Evolutionary conservation across 2,113 vertebrate species (phyloP).

Genomic region (Oceanodroma tethys): DNA sequence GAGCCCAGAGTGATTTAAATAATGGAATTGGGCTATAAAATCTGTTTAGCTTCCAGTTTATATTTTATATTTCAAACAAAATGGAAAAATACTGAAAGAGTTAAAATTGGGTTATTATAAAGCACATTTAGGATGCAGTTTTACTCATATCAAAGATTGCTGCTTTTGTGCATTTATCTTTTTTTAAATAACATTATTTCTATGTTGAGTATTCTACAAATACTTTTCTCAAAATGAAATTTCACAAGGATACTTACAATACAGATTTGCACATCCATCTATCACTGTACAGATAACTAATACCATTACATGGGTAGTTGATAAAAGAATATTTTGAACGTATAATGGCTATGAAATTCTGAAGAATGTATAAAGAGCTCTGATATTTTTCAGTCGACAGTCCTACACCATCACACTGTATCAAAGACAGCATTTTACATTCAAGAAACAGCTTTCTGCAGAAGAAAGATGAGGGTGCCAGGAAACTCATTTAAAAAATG

Average conservation of each 20-base stretch:
- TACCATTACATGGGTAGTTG: neutral
- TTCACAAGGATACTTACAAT: neutral
- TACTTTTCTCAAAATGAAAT: slow-evolving; percentile 20
- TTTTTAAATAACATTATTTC: neutral
- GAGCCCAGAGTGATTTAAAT: slow-evolving; percentile 10
- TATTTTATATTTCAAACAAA: neutral
- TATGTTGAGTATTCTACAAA: neutral
- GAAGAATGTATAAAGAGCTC: neutral
- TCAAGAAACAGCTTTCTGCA: neutral
- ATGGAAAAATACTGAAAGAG: slow-evolving; percentile 18
- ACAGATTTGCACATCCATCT: neutral
- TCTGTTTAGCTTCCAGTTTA: neutral
- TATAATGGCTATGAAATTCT: neutral
- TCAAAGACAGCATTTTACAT: neutral
- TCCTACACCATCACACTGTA: neutral
- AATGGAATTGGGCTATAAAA: slow-evolving; percentile 17
- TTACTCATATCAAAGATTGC: neutral
- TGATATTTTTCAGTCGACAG: neutral
- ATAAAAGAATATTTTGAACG: neutral
- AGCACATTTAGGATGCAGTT: neutral
- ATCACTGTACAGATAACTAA: neutral
- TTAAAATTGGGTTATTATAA: neutral
- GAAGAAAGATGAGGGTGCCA: slow-evolving; percentile 12
- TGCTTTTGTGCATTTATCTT: neutral
- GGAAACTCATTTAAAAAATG: neutral